Base-by-base conservation (phyloP, 2,113 vertebrate species). In the Phaethon lepturus region DNA sequence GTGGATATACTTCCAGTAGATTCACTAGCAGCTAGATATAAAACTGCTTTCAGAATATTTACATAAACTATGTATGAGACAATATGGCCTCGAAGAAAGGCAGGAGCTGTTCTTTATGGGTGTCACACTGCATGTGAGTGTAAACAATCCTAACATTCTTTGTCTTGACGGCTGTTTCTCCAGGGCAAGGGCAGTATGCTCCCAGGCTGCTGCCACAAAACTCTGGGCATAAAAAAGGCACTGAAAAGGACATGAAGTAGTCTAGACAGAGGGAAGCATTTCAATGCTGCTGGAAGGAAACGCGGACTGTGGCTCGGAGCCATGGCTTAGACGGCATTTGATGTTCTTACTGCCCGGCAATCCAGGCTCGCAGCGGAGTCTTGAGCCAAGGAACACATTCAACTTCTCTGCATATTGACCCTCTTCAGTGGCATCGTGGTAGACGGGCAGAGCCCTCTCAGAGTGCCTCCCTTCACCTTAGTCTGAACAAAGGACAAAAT, bases 191-290 rank as follows among this genome's bases (percentile, higher is more conserved):
- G 22, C 50, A 38, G 42, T 49, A 1, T 9, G 67, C 40, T 94
- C 78, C 66, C 78, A 58, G 52, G 74, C 82, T 72, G 69, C 88
- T 88, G 91, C 78, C 62, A 52, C 58, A 40, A 22, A 86, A 75
- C 50, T 64, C 66, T 4, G 47, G 68, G 72, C 92, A 88, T 15
- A 68, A 22, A 76, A 87, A 53, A 86, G 71, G 66, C 89, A 29
- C 86, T 44, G 83, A 42, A 73, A 88, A 77, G 88, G 89, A 56
- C 62, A 55, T 13, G 58, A 88, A 83, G 35, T 0, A 23, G 91
- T 88, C 91, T 79, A 88, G 93, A 91, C 82, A 86, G 83, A 68
- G 75, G 44, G 71, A 55, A 60, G 79, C 66, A 44, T 56, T 86
- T 73, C 44, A 62, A 0, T 13, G 0, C 58, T 49, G 79, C 95